Conservation (phyloP, 2,888 invertebrate species). For the Xanthia togata region DNA sequence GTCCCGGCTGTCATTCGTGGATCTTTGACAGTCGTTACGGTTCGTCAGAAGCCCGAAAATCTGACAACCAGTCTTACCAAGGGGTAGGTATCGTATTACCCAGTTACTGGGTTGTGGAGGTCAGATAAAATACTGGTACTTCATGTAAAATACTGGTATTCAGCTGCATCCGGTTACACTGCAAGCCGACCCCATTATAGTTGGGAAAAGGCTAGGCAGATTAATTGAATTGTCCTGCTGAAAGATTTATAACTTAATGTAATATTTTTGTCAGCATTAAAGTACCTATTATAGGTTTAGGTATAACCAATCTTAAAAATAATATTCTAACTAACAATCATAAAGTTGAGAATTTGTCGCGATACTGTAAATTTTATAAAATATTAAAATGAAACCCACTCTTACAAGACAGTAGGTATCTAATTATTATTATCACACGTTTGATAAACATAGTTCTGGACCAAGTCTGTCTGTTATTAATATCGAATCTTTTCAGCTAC, state of each 20-base stretch:
- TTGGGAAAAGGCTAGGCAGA: too few species aligned
- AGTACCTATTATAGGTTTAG: conserved; percentile 16
- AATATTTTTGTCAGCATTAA: conserved; percentile 20
- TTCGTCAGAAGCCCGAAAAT: too few species aligned
- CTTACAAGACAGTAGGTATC: neutral
- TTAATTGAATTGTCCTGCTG: conserved; percentile 1
- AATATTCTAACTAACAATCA: neutral
- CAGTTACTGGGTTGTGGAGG: too few species aligned
- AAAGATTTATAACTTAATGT: conserved; percentile 11
- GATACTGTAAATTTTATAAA: neutral
- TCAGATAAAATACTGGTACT: too few species aligned
- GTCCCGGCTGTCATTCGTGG: too few species aligned
- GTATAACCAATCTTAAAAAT: conserved; percentile 32
- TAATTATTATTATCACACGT: conserved; percentile 1
- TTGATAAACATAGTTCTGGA: neutral
- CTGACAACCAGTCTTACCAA: too few species aligned
- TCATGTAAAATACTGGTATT: too few species aligned
- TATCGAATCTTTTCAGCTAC: neutral
- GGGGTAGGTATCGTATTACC: too few species aligned
- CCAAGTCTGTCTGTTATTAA: neutral
- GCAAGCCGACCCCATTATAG: too few species aligned
- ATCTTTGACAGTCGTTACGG: too few species aligned
- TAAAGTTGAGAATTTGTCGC: conserved; percentile 15
- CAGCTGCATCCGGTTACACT: too few species aligned
- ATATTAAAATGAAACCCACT: conserved; percentile 16